phyloP scores from a whole-genome alignment of 1,140 invertebrate species.

The Drosophila dunni region DNA sequence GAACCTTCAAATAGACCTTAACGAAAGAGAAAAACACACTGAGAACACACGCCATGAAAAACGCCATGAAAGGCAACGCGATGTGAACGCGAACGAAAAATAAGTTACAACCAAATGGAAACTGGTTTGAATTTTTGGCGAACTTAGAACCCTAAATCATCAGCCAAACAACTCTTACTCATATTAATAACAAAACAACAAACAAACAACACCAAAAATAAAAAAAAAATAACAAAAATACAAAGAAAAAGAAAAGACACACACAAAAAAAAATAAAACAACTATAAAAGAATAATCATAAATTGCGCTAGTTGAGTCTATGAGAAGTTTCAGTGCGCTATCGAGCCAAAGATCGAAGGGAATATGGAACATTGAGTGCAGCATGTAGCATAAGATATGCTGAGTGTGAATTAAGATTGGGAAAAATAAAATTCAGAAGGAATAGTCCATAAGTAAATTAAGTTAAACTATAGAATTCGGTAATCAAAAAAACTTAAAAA shows the following conservation, averaged over 20 bases:
- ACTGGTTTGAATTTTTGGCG: constrained; percentile 78
- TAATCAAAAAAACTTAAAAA: too few species aligned
- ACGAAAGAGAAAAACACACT: constrained; percentile 64
- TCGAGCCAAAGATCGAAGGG: not conserved
- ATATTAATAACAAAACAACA: constrained; percentile 71
- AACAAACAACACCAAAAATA: constrained; percentile 43
- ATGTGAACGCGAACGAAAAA: constrained; percentile 64
- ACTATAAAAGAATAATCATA: constrained; percentile 47
- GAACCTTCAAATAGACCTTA: constrained; percentile 76
- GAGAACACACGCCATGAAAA: constrained; percentile 36
- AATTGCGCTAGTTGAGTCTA: constrained; percentile 30
- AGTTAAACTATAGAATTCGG: not conserved
- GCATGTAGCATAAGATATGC: not conserved
- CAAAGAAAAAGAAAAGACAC: too few species aligned
- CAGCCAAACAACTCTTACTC: constrained; percentile 69
- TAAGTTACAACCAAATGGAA: constrained; percentile 73
- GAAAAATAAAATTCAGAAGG: not conserved
- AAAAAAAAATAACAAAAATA: constrained; percentile 43
- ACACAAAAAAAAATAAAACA: constrained; percentile 28
- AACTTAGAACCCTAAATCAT: constrained; percentile 76
- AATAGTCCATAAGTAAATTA: not conserved
- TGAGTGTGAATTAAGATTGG: not conserved
- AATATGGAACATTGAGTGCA: not conserved
- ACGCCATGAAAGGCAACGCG: constrained; percentile 47
- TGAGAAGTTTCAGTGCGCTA: constrained; percentile 38